phyloP scores from a whole-genome alignment of 2,888 invertebrate genomes.

The Eumacrocentrus americanus region DNA sequence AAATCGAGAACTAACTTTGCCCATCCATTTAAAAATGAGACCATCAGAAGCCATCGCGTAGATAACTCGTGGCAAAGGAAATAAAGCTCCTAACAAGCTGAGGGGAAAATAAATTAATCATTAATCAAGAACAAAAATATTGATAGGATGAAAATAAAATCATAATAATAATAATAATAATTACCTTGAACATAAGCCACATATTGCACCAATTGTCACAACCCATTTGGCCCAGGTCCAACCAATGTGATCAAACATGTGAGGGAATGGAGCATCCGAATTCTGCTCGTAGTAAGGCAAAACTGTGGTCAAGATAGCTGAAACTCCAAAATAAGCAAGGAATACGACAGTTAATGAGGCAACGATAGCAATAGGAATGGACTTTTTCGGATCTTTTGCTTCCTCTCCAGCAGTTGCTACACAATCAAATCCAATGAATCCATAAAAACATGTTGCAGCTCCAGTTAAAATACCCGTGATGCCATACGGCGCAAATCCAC shows the following conservation, averaged over 20 bases:
- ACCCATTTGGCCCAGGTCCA: slow-evolving; percentile 81
- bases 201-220: slow-evolving; percentile 81
- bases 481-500: slow-evolving; percentile 88
- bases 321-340: slow-evolving; percentile 88
- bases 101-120: too few species aligned
- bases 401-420: slow-evolving; percentile 92
- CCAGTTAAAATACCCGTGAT: slow-evolving; percentile 79
- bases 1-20: slow-evolving; percentile 72
- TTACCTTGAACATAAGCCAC: slow-evolving; percentile 80
- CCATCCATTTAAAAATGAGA: slow-evolving; percentile 74
- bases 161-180: not conserved
- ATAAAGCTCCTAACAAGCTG: slow-evolving; percentile 82
- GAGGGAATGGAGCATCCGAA: slow-evolving; percentile 74
- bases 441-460: slow-evolving; percentile 89
- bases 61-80: slow-evolving; percentile 81
- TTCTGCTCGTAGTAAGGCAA: slow-evolving; percentile 81
- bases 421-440: slow-evolving; percentile 93
- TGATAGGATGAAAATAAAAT: not conserved
- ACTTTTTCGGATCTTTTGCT: slow-evolving; percentile 84
- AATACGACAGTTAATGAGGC: slow-evolving; percentile 83
- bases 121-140: slow-evolving; percentile 43
- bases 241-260: slow-evolving; percentile 74
- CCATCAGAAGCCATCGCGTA: slow-evolving; percentile 91
- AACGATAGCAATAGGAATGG: slow-evolving; percentile 88
- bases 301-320: slow-evolving; percentile 86